Percentiles rank a stretch among this genome's conserved stretches.
These are phyloP conservation scores for Ophthalmolycus amberensis DNA, from an alignment of 2,113 vertebrate species.

Conservation along the genomic window DNA sequence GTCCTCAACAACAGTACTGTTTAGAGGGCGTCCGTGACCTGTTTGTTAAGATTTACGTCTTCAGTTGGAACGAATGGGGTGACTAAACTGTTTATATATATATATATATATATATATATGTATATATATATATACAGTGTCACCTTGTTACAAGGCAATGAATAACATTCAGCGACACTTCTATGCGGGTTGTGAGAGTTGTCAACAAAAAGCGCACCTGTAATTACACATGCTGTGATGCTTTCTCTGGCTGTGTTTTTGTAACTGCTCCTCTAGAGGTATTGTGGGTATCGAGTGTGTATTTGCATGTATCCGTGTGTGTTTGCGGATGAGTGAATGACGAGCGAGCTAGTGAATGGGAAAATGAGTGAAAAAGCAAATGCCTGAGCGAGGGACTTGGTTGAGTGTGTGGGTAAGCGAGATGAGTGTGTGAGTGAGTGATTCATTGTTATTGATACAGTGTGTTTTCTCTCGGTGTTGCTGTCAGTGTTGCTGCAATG, in stretches of 20 bases:
- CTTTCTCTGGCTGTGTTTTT: neutral
- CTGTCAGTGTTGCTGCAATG: conserved; percentile 36
- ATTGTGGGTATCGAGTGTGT: neutral
- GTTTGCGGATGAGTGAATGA: conserved; percentile 15
- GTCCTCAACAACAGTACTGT: neutral
- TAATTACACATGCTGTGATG: neutral
- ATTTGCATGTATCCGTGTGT: neutral
- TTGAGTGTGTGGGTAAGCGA: conserved; percentile 48
- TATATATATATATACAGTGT: neutral
- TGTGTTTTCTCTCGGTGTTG: conserved; percentile 48
- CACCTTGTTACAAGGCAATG: neutral
- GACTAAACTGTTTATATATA: neutral
- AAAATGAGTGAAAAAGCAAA: conserved; percentile 37
- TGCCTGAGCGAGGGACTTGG: conserved; percentile 40
- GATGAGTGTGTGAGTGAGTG: conserved; percentile 33
- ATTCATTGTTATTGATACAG: conserved; percentile 62
- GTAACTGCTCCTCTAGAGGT: neutral
- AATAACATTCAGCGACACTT: neutral
- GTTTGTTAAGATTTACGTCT: neutral
- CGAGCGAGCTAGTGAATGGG: conserved; percentile 43
- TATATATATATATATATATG: no score
- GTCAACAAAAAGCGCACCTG: neutral
- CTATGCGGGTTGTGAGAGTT: neutral
- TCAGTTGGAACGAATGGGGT: neutral
- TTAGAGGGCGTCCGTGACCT: neutral